Conservation (phyloP, 2,888 invertebrate species). For the Leucoptera coffeella region DNA sequence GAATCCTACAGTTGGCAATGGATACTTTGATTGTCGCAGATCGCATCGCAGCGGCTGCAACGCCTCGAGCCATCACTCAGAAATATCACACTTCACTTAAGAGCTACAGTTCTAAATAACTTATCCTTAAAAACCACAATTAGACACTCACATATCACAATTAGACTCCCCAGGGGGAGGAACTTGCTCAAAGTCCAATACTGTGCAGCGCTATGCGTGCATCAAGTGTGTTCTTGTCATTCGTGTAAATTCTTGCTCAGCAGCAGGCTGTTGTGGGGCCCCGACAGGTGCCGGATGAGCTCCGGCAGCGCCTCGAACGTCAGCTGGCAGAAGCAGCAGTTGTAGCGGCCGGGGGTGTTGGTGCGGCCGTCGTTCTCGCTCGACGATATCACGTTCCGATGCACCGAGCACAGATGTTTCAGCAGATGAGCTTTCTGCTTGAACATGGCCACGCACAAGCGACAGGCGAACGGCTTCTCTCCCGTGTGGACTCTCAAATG, state of each 20-base stretch:
- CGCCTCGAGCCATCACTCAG: constrained; percentile 42
- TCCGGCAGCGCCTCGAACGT: constrained; percentile 83
- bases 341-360: constrained; percentile 63
- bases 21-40: too few species aligned
- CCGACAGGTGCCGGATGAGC: constrained; percentile 79
- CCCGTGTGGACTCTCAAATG: constrained; percentile 84
- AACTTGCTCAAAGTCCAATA: constrained; percentile 35
- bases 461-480: constrained; percentile 84
- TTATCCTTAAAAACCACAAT: too few species aligned
- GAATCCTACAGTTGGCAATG: too few species aligned
- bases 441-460: constrained; percentile 86
- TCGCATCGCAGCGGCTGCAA: constrained; percentile 22
- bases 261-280: constrained; percentile 81
- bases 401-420: constrained; percentile 84
- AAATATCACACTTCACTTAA: constrained; percentile 31
- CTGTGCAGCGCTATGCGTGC: constrained; percentile 23
- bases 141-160: constrained; percentile 41
- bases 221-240: constrained; percentile 40
- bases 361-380: constrained; percentile 65
- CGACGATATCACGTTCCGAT: constrained; percentile 81
- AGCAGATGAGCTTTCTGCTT: constrained; percentile 85
- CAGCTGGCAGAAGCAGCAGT: constrained; percentile 83
- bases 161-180: constrained; percentile 41
- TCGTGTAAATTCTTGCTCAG: constrained; percentile 84
- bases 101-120: neutral